A percentile compares a stretch with the other conserved stretches of the same genome.
Evolutionary conservation across 2,113 vertebrate species (phyloP).

Genomic region (Pionites leucogaster): DNA sequence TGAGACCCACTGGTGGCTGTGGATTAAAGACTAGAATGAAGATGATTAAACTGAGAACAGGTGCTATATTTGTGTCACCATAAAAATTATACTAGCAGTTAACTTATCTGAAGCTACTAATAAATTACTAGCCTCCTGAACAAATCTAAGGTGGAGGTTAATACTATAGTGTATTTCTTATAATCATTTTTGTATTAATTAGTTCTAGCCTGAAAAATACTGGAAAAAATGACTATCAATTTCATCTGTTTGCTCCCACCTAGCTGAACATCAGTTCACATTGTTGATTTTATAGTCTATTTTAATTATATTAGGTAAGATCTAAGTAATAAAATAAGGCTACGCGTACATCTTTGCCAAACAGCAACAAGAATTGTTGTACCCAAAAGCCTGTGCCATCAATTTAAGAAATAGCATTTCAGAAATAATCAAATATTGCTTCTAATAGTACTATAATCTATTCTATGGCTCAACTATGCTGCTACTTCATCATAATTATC

Average conservation of each 20-base stretch:
- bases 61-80: background rate
- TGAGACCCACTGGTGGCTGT: background rate
- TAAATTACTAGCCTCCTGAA: background rate
- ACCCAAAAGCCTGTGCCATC: background rate
- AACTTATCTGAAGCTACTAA: conserved; percentile 8
- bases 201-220: background rate
- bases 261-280: background rate
- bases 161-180: background rate
- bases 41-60: background rate
- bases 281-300: background rate
- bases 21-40: background rate
- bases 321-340: background rate
- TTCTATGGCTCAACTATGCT: background rate
- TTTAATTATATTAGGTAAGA: conserved; percentile 11
- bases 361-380: background rate
- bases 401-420: conserved; percentile 54
- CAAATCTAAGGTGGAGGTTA: background rate
- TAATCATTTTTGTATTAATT: background rate
- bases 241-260: background rate
- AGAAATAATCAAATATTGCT: background rate
- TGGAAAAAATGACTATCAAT: background rate
- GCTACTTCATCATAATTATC: background rate
- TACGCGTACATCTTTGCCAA: background rate
- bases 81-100: background rate
- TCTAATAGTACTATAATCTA: background rate